Evolutionary conservation across 1,140 invertebrate genomes (phyloP), one percentile per base, ranked within the genome.

Genomic region (Zaprionus tsacasi): DNA sequence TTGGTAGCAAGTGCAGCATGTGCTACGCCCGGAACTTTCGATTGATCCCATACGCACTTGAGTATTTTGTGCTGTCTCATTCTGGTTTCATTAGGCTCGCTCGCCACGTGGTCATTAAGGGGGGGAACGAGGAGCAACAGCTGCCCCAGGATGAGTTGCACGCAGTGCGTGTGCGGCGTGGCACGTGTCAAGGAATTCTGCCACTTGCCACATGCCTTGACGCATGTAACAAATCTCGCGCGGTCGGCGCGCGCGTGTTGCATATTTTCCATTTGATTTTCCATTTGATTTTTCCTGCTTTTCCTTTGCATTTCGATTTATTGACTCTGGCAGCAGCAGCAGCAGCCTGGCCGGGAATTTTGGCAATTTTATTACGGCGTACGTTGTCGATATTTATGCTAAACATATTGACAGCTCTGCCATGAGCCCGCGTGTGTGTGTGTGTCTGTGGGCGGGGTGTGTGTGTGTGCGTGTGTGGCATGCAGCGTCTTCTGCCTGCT

Each of bases 11-110:
- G 40, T 45, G 45, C 45, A 17, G 45, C 45, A 50, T 50, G 10
- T 50, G 45, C 40, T 15, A 13, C 40, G 40, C 38, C 13, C 2
- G 1, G 12, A 6, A n/a, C 45, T 11, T 10, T 21, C 73, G 79
- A 86, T 87, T 75, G 79, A 86, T 79, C 69, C 57, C 45, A n/a
- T 27, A 12, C 43, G 8, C 10, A 21, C 17, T 38, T 13, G 12
- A 27, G n/a, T 63, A 17, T 48, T 70, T 68, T 55, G 11, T 66
- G 70, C 27, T 48, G 30, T 57, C 56, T 79, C 63, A 70, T 68
- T 54, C 67, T 69, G 61, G 45, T 68, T 72, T 72, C 52, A 79
- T 79, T 63, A 76, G 48, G 48, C 35, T 17, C 17, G 48, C 35
- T 17, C 17, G 45, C 45, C 25, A 30, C 12, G n/a, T 61, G 67